These are phyloP conservation scores for Myodes glareolus DNA, from an alignment of 2,113 vertebrate species.

Conservation along the genomic window DNA sequence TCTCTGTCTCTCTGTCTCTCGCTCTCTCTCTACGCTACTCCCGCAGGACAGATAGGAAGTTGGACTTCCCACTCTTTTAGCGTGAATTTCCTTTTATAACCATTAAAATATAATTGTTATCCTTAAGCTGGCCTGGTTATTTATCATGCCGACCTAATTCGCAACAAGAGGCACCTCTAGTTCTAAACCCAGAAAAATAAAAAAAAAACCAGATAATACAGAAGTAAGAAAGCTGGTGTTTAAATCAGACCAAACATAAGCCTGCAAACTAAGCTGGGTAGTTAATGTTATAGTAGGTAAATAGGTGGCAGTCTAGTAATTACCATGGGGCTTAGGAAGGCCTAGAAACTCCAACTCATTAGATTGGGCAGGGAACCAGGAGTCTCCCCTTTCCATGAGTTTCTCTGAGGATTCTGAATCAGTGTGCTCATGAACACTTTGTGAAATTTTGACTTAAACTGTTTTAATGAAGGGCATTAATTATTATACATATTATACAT, in stretches of 20 bases:
- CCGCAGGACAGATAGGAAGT: no score
- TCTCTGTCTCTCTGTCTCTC: no score
- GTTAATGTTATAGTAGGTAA: background rate
- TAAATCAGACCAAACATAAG: background rate
- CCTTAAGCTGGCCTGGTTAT: no score
- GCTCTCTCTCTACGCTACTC: no score
- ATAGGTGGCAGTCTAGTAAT: background rate
- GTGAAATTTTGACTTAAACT: background rate
- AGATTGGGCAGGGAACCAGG: background rate
- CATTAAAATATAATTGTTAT: no score
- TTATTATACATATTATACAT: background rate
- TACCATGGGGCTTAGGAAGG: background rate
- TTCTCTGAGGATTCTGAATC: background rate
- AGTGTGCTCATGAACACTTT: background rate
- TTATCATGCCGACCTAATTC: no score
- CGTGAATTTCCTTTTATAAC: no score
- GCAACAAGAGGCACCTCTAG: background rate
- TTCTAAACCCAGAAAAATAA: conserved; percentile 15
- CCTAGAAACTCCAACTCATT: background rate
- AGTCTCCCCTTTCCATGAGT: background rate
- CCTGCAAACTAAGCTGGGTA: background rate
- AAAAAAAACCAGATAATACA: background rate
- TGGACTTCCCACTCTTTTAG: no score
- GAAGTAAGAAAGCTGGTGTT: background rate
- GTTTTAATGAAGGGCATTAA: background rate